Evolutionary conservation across 1,140 invertebrate genomes (phyloP).

Genomic region (Bradynema listronoti): DNA sequence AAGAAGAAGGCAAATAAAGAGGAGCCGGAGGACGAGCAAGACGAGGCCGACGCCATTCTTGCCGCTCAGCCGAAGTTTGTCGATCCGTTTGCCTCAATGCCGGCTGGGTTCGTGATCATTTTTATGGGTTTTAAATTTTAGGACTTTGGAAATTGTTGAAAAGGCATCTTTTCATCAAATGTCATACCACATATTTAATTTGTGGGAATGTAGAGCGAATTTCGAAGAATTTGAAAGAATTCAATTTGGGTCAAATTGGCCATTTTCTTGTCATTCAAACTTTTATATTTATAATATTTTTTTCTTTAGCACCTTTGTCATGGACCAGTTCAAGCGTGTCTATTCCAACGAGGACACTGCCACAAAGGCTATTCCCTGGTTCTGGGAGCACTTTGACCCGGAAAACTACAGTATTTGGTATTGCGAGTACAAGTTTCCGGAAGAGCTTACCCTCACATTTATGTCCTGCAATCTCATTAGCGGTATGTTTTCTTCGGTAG

Average conservation of each 20-base stretch:
- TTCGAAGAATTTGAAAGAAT: too few species aligned
- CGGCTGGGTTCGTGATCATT: slow-evolving; percentile 71
- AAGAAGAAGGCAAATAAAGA: slow-evolving; percentile 52
- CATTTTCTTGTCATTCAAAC: background rate
- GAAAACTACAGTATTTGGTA: slow-evolving; percentile 94
- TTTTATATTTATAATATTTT: slow-evolving; percentile 12
- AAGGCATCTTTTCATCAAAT: too few species aligned
- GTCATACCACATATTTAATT: slow-evolving; percentile 7
- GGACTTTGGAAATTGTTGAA: too few species aligned
- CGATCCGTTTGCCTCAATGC: slow-evolving; percentile 82
- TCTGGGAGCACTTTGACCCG: slow-evolving; percentile 95
- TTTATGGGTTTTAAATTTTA: too few species aligned
- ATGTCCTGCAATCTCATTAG: slow-evolving; percentile 91
- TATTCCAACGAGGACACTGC: slow-evolving; percentile 92
- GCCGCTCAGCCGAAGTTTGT: slow-evolving; percentile 71
- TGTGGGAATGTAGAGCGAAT: too few species aligned
- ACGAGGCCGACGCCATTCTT: slow-evolving; percentile 31
- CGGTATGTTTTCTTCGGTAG: slow-evolving; percentile 62
- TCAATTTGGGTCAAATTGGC: background rate
- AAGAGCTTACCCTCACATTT: slow-evolving; percentile 82
- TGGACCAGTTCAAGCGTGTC: slow-evolving; percentile 92
- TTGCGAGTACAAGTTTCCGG: slow-evolving; percentile 84
- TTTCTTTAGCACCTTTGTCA: slow-evolving; percentile 70
- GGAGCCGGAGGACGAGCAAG: slow-evolving; percentile 35
- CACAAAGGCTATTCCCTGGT: slow-evolving; percentile 84